Evolutionary conservation across 2,888 invertebrate species (phyloP).

Genomic region (Monopis laevigella): DNA sequence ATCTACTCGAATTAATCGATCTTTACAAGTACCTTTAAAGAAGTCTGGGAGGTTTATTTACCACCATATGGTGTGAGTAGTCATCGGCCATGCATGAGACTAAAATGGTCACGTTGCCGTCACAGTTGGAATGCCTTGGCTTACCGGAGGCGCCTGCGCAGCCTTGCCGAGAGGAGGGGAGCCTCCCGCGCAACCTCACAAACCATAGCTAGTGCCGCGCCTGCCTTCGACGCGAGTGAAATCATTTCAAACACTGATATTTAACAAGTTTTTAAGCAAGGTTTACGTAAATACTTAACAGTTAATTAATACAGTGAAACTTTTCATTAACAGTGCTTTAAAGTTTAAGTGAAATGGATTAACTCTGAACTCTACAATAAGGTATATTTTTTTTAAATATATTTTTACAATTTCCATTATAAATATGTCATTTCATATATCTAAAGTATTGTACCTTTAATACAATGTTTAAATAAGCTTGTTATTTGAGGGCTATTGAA

Average conservation of each 20-base stretch:
- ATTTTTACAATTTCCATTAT: conserved; percentile 10
- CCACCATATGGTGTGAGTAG: conserved; percentile 54
- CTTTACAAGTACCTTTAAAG: too few species aligned
- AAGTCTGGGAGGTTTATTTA: too few species aligned
- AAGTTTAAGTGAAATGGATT: conserved; percentile 2
- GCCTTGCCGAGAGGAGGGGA: conserved; percentile 25
- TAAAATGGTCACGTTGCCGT: conserved; percentile 63
- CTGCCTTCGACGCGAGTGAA: conserved; percentile 38
- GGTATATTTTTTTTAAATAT: neutral
- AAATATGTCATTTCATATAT: conserved; percentile 5
- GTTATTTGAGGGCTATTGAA: neutral
- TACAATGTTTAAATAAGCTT: neutral
- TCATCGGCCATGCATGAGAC: conserved; percentile 61
- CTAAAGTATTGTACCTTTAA: too few species aligned
- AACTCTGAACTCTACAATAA: neutral
- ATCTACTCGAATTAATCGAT: too few species aligned
- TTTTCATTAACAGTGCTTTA: neutral
- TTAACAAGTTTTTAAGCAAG: neutral
- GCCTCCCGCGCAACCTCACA: conserved; percentile 40
- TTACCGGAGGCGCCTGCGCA: conserved; percentile 37
- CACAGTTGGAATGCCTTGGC: conserved; percentile 54
- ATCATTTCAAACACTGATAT: conserved; percentile 28
- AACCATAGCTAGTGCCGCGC: conserved; percentile 34
- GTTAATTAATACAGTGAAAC: conserved; percentile 1
- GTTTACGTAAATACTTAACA: neutral